Evolutionary conservation across 2,797 vertebrate genomes (phyloP).

Genomic region (Enteromius unitaeniatus): DNA sequence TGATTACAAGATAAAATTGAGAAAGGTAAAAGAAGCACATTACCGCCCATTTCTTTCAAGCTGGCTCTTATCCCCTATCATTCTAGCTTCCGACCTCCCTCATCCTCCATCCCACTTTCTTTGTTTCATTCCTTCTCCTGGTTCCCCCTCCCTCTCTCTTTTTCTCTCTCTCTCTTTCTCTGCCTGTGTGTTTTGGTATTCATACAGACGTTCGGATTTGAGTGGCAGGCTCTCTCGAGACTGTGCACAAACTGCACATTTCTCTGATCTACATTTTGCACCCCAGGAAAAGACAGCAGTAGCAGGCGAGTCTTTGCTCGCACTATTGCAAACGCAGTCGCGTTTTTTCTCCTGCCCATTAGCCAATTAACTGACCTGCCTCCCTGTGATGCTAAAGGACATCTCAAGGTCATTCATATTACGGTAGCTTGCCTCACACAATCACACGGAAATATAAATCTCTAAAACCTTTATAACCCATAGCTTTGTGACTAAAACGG

Average conservation of each 20-base stretch:
- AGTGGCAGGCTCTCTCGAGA: slow-evolving; percentile 81
- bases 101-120: slow-evolving; percentile 48
- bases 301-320: slow-evolving; percentile 52
- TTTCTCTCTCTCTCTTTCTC: slow-evolving; percentile 55
- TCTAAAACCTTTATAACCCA: slow-evolving; percentile 74
- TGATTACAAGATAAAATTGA: slow-evolving; percentile 62
- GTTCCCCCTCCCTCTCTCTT: slow-evolving; percentile 49
- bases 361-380: slow-evolving; percentile 61
- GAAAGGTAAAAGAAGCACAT: slow-evolving; percentile 3
- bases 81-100: slow-evolving; percentile 59
- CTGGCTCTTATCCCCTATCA: slow-evolving; percentile 66
- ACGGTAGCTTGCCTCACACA: slow-evolving; percentile 59
- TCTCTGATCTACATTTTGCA: slow-evolving; percentile 84
- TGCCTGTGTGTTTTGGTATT: slow-evolving; percentile 77
- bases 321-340: slow-evolving; percentile 36
- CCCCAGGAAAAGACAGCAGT: slow-evolving; percentile 75
- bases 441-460: slow-evolving; percentile 69
- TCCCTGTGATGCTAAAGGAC: slow-evolving; percentile 76
- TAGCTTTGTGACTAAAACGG: slow-evolving; percentile 71
- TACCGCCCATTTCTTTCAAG: slow-evolving; percentile 65
- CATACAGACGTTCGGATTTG: slow-evolving; percentile 80
- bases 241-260: slow-evolving; percentile 75
- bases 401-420: slow-evolving; percentile 79
- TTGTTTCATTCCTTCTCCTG: slow-evolving; percentile 50
- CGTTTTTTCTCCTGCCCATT: slow-evolving; percentile 32